phyloP scores from a whole-genome alignment of 2,113 vertebrate genomes.

The Eulacestoma nigropectus region DNA sequence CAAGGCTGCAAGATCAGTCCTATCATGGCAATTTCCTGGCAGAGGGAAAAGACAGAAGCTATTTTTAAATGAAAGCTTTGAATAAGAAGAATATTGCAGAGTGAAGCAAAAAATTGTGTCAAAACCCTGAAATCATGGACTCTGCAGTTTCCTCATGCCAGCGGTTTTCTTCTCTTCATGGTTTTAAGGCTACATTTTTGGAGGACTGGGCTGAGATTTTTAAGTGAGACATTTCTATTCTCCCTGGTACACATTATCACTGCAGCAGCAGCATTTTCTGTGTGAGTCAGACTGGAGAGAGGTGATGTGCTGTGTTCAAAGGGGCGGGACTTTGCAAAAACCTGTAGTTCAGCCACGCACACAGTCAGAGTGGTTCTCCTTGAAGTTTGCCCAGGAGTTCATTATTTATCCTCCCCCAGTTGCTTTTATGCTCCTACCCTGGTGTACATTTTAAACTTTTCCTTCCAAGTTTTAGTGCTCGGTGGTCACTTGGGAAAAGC shows the following conservation, averaged over 20 bases:
- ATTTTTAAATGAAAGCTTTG: constrained; percentile 54
- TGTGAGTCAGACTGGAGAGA: not conserved
- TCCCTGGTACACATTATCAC: not conserved
- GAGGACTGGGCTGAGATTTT: not conserved
- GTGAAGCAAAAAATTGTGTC: constrained; percentile 35
- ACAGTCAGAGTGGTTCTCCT: not conserved
- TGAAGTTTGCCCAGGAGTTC: not conserved
- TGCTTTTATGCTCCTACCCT: not conserved
- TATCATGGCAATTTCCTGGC: constrained; percentile 27
- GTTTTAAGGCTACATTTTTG: constrained; percentile 21
- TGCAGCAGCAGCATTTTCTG: not conserved
- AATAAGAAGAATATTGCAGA: constrained; percentile 47
- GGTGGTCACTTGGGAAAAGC: not conserved
- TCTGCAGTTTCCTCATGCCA: constrained; percentile 26
- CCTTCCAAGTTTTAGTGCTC: not conserved
- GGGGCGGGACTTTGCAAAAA: not conserved
- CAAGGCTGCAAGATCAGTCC: not conserved
- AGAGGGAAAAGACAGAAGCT: constrained; percentile 4
- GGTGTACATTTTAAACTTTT: not conserved
- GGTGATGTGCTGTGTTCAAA: not conserved
- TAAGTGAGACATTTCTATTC: not conserved
- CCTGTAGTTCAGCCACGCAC: not conserved
- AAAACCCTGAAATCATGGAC: constrained; percentile 29
- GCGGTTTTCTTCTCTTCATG: constrained; percentile 6
- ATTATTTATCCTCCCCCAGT: not conserved